A percentile compares a stretch with the other conserved stretches of the same genome.
phyloP scores from a whole-genome alignment of 2,113 vertebrate species.

The Hippocampus abdominalis region DNA sequence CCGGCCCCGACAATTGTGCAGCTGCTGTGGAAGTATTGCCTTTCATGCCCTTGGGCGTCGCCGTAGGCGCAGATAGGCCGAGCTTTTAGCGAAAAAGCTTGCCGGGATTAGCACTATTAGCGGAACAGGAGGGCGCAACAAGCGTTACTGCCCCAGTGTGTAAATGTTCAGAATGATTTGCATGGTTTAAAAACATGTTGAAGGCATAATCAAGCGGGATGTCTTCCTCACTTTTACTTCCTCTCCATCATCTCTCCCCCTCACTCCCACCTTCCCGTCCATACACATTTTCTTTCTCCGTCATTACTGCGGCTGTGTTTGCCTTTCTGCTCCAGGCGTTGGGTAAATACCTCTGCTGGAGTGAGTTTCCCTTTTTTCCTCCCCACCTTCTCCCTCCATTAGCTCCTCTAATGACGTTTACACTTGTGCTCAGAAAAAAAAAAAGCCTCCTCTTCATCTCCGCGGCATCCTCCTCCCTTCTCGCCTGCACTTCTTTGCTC shows the following conservation, averaged over 20 bases:
- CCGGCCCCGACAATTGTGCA: constrained; percentile 24
- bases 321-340: constrained; percentile 69
- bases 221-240: neutral
- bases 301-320: constrained; percentile 62
- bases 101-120: constrained; percentile 51
- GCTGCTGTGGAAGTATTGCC: constrained; percentile 51
- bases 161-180: constrained; percentile 5
- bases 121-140: constrained; percentile 26
- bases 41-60: constrained; percentile 58
- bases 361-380: constrained; percentile 34
- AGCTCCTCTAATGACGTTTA: constrained; percentile 73
- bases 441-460: constrained; percentile 45
- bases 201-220: constrained; percentile 5
- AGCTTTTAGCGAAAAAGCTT: constrained; percentile 56
- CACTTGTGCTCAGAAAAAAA: constrained; percentile 61
- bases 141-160: constrained; percentile 12
- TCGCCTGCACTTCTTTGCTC: constrained; percentile 10
- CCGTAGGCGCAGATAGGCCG: constrained; percentile 35
- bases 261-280: neutral
- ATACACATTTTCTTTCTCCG: constrained; percentile 24
- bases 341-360: constrained; percentile 68
- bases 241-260: constrained; percentile 5
- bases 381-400: constrained; percentile 55
- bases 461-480: constrained; percentile 12
- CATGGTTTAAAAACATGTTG: constrained; percentile 20